Conservation (phyloP, 2,888 invertebrate genomes). For the Rapana venosa region DNA sequence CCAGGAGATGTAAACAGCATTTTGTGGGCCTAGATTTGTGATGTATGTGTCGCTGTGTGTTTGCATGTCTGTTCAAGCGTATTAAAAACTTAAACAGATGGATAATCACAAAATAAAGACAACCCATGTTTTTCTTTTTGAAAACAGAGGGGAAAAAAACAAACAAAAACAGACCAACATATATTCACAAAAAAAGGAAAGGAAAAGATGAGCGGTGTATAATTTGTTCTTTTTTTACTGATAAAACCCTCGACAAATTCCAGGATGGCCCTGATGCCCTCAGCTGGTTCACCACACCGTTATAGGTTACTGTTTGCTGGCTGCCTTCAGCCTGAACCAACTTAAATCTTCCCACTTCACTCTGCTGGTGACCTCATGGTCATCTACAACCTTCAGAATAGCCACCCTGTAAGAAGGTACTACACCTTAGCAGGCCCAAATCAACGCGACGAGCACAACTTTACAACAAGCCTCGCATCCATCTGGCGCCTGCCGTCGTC, state of each 20-base stretch:
- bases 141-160: no score
- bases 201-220: no score
- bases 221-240: not conserved
- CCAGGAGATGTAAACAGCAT: no score
- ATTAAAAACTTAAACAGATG: no score
- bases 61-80: no score
- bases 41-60: no score
- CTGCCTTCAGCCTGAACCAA: conserved; percentile 7
- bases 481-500: not conserved
- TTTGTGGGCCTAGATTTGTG: no score
- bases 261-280: conserved; percentile 1
- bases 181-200: no score
- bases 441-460: not conserved
- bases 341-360: not conserved
- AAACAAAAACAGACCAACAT: no score
- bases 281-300: conserved; percentile 1
- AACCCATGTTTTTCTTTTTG: no score
- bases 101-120: no score
- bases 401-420: not conserved
- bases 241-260: conserved; percentile 12
- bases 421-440: not conserved
- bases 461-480: not conserved
- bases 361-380: conserved; percentile 3
- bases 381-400: not conserved
- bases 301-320: conserved; percentile 14